Percentiles rank a stretch among this genome's conserved stretches.
Conservation (phyloP, 2,113 vertebrate genomes). For the Casuarius casuarius region DNA sequence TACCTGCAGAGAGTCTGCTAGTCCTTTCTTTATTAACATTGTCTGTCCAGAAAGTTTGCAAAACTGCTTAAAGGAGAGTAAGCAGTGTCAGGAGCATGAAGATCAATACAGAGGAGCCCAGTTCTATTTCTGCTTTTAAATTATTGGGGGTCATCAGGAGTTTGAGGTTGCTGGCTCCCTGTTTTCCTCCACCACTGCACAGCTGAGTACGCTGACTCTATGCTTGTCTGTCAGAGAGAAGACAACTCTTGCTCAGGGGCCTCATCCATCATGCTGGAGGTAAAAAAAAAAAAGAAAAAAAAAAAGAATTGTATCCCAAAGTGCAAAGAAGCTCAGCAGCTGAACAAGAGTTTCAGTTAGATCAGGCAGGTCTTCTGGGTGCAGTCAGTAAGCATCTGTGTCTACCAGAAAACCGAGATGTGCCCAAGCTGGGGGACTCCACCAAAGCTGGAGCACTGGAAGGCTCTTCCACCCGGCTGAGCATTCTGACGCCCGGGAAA, state of each 20-base stretch:
- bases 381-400: neutral
- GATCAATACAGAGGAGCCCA: neutral
- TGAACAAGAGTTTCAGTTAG: neutral
- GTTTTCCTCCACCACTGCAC: neutral
- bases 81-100: neutral
- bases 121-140: neutral
- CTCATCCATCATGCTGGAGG: neutral
- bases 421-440: neutral
- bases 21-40: neutral
- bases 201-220: neutral
- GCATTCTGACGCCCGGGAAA: fast-evolving
- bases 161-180: neutral
- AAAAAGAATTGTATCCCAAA: neutral
- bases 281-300: neutral
- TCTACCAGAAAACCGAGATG: neutral
- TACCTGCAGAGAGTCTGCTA: neutral
- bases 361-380: neutral
- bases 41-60: neutral
- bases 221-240: neutral
- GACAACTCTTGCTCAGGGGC: neutral
- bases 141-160: neutral
- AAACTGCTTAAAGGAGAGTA: neutral
- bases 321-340: neutral
- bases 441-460: neutral
- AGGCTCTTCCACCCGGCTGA: neutral